Evolutionary conservation across 2,888 invertebrate species (phyloP).

Genomic region (Dysmachus trigonus): DNA sequence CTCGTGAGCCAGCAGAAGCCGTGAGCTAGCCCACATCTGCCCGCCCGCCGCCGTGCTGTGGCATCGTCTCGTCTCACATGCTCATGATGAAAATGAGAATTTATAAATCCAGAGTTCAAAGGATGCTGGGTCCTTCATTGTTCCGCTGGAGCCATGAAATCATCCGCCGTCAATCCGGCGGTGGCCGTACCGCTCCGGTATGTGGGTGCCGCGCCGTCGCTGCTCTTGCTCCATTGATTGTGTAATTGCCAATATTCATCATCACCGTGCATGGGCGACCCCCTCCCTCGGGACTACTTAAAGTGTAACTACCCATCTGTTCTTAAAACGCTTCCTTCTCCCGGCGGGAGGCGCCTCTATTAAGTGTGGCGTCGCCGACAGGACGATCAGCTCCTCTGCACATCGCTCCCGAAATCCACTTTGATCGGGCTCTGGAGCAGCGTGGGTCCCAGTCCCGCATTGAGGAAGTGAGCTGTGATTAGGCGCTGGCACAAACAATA

Average conservation of each 20-base stretch:
- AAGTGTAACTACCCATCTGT: not conserved
- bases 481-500: not conserved
- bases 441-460: not conserved
- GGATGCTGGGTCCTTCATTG: not conserved
- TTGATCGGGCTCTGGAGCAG: not conserved
- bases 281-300: not conserved
- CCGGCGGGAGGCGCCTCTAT: not conserved
- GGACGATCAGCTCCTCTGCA: not conserved
- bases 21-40: not conserved
- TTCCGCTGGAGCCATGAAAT: not conserved
- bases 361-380: not conserved
- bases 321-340: not conserved
- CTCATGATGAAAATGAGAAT: not conserved
- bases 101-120: conserved; percentile 8
- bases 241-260: conserved; percentile 25
- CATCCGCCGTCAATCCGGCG: not conserved
- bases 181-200: not conserved
- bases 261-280: not conserved
- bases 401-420: not conserved
- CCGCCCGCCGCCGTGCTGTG: not conserved
- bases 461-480: not conserved
- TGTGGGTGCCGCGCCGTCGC: not conserved
- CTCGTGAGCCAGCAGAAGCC: not conserved
- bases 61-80: not conserved
- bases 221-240: not conserved